A percentile compares a stretch with the other conserved stretches of the same genome.
phyloP scores from a whole-genome alignment of 2,888 invertebrate species.

The Pristionchus entomophagus region DNA sequence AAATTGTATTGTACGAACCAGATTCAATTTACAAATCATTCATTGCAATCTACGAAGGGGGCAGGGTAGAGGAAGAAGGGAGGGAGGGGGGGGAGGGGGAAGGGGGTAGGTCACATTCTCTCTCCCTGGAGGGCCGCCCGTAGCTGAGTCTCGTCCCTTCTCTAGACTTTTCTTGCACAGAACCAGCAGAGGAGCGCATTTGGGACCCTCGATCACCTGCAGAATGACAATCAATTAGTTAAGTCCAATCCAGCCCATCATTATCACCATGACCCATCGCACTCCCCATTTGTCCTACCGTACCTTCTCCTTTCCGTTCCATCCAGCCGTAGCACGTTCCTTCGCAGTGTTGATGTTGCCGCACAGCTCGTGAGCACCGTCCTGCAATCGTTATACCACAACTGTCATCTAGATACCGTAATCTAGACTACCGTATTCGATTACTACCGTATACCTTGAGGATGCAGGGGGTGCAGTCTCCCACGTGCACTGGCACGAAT shows the following conservation, averaged over 20 bases:
- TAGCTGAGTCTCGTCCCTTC: neutral
- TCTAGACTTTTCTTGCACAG: constrained; percentile 44
- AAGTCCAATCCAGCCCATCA: neutral
- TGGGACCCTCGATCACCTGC: constrained; percentile 38
- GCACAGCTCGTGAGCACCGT: constrained; percentile 56
- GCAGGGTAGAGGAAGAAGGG: neutral
- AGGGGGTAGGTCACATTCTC: too few relatives aligned
- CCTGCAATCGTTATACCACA: constrained; percentile 49
- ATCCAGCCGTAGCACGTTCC: constrained; percentile 64
- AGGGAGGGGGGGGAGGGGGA: too few relatives aligned
- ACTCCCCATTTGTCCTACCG: too few relatives aligned
- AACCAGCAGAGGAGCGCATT: constrained; percentile 12
- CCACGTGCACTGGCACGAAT: constrained; percentile 63
- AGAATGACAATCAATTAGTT: neutral
- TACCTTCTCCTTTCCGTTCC: constrained; percentile 63
- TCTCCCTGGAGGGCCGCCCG: too few relatives aligned
- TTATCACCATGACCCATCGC: neutral
- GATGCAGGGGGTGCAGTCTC: constrained; percentile 62
- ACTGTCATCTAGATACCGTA: too few relatives aligned
- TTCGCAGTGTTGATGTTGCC: constrained; percentile 62
- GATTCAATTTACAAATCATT: too few relatives aligned
- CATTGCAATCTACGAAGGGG: neutral
- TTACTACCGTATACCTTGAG: constrained; percentile 59
- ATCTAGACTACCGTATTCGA: too few relatives aligned
- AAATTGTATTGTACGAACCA: too few relatives aligned